phyloP scores from a whole-genome alignment of 2,888 invertebrate genomes.

The Malachius bipustulatus region DNA sequence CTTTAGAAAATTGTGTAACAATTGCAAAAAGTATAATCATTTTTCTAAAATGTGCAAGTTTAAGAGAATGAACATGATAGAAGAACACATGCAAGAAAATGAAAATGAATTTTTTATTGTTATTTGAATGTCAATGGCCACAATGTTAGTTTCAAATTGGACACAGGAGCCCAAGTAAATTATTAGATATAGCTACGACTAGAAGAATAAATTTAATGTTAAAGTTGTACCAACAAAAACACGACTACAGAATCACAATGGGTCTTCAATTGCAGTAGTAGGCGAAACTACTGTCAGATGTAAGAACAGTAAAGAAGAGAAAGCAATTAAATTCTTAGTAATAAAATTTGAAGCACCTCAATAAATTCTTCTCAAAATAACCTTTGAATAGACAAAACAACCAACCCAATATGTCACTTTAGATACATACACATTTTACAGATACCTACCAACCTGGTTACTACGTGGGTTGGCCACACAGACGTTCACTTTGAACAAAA shows the following conservation, averaged over 20 bases:
- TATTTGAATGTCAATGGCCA: conserved; percentile 1
- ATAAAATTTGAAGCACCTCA: neutral
- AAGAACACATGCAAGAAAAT: neutral
- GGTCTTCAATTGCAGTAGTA: neutral
- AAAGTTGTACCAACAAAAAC: too few relatives aligned
- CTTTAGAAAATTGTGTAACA: neutral
- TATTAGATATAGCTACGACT: too few relatives aligned
- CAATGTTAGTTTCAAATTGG: too few relatives aligned
- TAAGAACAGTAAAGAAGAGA: neutral
- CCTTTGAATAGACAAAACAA: too few relatives aligned
- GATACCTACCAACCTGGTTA: too few relatives aligned
- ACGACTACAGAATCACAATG: neutral
- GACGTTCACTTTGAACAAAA: too few relatives aligned
- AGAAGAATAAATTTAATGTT: conserved; percentile 2
- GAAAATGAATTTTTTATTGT: neutral
- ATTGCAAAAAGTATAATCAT: conserved; percentile 1
- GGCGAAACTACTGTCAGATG: conserved; percentile 1
- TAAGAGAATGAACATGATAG: conserved; percentile 2
- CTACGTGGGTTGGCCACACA: too few relatives aligned
- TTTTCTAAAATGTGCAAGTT: conserved; percentile 1
- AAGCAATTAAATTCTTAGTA: too few relatives aligned
- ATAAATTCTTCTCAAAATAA: too few relatives aligned
- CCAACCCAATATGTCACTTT: too few relatives aligned
- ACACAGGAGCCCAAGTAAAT: too few relatives aligned
- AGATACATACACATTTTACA: too few relatives aligned